Base-by-base conservation (phyloP, 2,797 vertebrate species). In the Muscicapa comitata region DNA sequence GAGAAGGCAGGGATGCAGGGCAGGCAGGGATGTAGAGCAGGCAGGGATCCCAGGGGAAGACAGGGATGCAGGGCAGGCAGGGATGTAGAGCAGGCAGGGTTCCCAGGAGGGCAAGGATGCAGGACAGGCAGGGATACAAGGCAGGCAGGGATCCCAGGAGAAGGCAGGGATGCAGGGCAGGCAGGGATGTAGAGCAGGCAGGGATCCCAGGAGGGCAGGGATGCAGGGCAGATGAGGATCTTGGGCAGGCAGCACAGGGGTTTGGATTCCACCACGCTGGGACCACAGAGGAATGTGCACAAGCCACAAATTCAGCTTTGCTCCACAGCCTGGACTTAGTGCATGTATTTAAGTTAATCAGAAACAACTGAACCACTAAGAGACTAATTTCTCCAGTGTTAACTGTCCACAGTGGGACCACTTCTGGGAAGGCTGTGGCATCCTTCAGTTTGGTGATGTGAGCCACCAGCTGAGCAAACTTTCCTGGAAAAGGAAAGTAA, bases 351-450 rank as follows among this genome's bases (percentile, higher is more conserved):
- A 57, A 82, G 65, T 77, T 94, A 93, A 95, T 93, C 86, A 92
- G 78, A 89, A 96, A 92, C 90, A 89, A 96, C 67, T 47, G 55
- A 95, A 53, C 7, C 83, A 86, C 96, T 77, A 67, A 61, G 77
- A 68, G 84, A 54, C 63, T 40, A 53, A 92, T 90, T 86, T 87
- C 67, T 45, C 33, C 7, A 2, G 13, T 7, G 53, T 48, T 79
- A 79, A 79, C 62, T 37, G 76, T 67, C 80, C 90, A 33, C 67
- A 9, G 10, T 3, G 17, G 76, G 66, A 75, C 33, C 37, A 7
- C n/a, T 62, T 74, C 37, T 12, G 88, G 47, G 82, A 86, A 86
- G 74, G 80, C 88, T 86, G 88, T n/a, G 4, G 3, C 1, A 0
- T 83, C 74, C 53, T 59, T 31, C 88, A 16, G 47, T 31, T 59